These are phyloP conservation scores for Lanius ludovicianus DNA, from an alignment of 2,113 vertebrate species.

Conservation along the genomic window DNA sequence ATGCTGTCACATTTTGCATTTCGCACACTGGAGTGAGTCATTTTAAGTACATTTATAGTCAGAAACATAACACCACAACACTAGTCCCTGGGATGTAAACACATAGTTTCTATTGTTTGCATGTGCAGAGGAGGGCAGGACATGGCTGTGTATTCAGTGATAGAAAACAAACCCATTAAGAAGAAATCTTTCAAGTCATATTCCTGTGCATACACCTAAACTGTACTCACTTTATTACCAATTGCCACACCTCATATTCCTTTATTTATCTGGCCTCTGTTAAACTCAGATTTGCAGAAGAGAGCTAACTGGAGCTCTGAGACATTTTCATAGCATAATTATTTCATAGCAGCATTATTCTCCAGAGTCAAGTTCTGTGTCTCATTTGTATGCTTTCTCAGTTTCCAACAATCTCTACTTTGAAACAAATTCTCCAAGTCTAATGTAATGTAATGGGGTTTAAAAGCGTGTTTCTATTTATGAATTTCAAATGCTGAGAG, in stretches of 20 bases:
- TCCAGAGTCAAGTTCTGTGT: not conserved
- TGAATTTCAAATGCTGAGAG: constrained; percentile 27
- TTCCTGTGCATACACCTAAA: not conserved
- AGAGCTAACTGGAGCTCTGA: not conserved
- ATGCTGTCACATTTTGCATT: not conserved
- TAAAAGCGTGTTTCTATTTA: constrained; percentile 38
- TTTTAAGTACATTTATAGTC: not conserved
- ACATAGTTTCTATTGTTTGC: not conserved
- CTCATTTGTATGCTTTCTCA: not conserved
- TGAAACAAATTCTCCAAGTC: constrained; percentile 16
- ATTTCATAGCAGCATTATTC: not conserved
- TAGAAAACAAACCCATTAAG: not conserved
- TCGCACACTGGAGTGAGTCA: not conserved
- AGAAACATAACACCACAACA: not conserved
- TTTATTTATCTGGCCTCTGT: not conserved
- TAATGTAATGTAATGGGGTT: constrained; percentile 14
- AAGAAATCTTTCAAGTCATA: not conserved
- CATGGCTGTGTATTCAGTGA: not conserved
- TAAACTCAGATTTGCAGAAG: not conserved
- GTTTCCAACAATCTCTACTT: not conserved
- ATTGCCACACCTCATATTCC: not conserved
- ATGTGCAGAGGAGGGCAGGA: not conserved
- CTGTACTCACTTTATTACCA: not conserved
- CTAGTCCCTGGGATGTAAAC: not conserved
- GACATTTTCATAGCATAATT: not conserved